Percentiles rank a stretch among this genome's conserved stretches.
phyloP scores from a whole-genome alignment of 2,113 vertebrate genomes.

The Hydropotes inermis region DNA sequence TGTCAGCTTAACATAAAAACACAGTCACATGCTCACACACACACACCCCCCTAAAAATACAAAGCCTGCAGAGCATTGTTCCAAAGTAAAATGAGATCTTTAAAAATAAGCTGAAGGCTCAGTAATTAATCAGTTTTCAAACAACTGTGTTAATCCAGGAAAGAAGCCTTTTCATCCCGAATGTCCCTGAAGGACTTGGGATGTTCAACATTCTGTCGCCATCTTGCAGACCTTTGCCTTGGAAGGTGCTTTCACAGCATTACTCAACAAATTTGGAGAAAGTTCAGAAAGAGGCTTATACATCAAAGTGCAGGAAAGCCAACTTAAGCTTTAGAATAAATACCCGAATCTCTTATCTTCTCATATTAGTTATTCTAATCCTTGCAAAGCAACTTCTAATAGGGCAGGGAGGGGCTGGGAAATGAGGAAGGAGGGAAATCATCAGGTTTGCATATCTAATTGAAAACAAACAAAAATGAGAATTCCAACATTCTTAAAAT shows the following conservation, averaged over 20 bases:
- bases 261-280: conserved; percentile 72
- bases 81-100: conserved; percentile 69
- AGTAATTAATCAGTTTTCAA: conserved; percentile 66
- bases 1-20: not conserved
- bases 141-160: conserved; percentile 57
- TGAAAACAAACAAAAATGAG: conserved; percentile 62
- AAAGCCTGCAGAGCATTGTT: not conserved
- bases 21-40: not conserved
- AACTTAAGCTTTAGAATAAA: conserved; percentile 82
- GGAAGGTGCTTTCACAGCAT: conserved; percentile 70
- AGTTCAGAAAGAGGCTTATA: conserved; percentile 80
- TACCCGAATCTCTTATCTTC: conserved; percentile 81
- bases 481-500: conserved; percentile 55
- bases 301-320: conserved; percentile 80
- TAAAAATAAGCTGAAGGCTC: conserved; percentile 48
- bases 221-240: conserved; percentile 74
- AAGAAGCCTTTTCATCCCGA: conserved; percentile 56
- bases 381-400: conserved; percentile 71
- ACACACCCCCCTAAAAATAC: conserved; percentile 24
- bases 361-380: conserved; percentile 80
- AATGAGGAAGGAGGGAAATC: conserved; percentile 55
- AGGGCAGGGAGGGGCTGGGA: conserved; percentile 40
- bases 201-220: conserved; percentile 61
- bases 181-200: conserved; percentile 42
- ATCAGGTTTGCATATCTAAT: conserved; percentile 66